Percentiles rank a stretch among this genome's conserved stretches.
phyloP scores from a whole-genome alignment of 2,113 vertebrate species.

The Mobula hypostoma region DNA sequence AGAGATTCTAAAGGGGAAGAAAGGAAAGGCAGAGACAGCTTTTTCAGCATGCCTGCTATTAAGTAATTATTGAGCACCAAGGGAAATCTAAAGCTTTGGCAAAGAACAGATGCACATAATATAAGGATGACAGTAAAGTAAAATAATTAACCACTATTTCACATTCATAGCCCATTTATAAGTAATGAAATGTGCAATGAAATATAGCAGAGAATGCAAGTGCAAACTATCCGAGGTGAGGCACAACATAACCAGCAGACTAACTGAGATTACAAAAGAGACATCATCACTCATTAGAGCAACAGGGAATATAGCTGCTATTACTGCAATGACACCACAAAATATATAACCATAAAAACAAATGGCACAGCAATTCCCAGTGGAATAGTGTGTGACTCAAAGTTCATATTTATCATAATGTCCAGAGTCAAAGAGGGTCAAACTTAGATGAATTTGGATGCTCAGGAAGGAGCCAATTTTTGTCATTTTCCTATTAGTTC shows the following conservation, averaged over 20 bases:
- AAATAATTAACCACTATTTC: conserved; percentile 20
- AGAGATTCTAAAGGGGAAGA: neutral
- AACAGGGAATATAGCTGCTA: neutral
- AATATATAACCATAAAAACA: neutral
- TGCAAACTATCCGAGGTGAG: neutral
- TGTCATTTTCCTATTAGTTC: neutral
- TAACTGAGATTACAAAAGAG: neutral
- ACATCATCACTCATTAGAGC: neutral
- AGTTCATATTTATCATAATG: neutral
- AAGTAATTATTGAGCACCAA: conserved; percentile 9
- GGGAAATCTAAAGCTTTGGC: neutral
- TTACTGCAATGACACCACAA: neutral
- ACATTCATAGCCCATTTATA: neutral
- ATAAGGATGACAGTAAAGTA: neutral
- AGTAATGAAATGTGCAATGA: neutral
- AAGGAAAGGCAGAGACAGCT: too few species aligned
- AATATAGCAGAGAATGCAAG: neutral
- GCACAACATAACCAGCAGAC: too few species aligned
- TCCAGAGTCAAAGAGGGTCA: neutral
- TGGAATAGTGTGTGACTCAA: neutral
- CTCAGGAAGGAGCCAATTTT: neutral
- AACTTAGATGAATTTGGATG: neutral
- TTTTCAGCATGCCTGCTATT: neutral
- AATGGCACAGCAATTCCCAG: neutral
- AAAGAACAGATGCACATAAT: conserved; percentile 30